Evolutionary conservation across 2,113 vertebrate species (phyloP).

Genomic region (Cepphus grylle): DNA sequence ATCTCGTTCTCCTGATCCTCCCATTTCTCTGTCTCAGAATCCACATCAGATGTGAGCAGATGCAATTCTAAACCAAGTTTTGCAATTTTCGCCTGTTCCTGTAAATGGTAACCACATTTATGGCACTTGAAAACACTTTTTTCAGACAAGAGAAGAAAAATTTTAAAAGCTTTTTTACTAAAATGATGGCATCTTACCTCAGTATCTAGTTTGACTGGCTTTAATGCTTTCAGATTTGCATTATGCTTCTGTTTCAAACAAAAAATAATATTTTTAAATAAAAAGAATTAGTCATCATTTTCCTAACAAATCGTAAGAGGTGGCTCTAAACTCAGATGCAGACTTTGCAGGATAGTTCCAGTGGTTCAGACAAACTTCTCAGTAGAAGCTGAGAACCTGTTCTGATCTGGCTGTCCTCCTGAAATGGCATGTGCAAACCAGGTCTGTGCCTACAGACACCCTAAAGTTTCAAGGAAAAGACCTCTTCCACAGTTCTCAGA

Average conservation of each 20-base stretch:
- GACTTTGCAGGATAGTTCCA: not conserved
- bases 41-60: slow-evolving; percentile 87
- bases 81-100: slow-evolving; percentile 92
- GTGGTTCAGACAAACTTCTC: not conserved
- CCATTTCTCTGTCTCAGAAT: slow-evolving; percentile 93
- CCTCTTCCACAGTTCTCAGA: not conserved
- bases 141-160: not conserved
- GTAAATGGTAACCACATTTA: slow-evolving; percentile 24
- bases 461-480: not conserved
- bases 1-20: slow-evolving; percentile 91
- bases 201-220: slow-evolving; percentile 88
- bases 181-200: slow-evolving; percentile 81
- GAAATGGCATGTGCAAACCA: not conserved
- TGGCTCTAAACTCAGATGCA: not conserved
- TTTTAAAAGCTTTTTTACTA: not conserved
- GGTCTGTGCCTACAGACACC: not conserved
- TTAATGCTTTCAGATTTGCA: slow-evolving; percentile 86
- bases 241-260: slow-evolving; percentile 87
- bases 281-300: not conserved
- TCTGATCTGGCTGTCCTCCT: not conserved
- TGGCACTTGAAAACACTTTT: not conserved
- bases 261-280: slow-evolving; percentile 33
- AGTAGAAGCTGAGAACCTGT: not conserved
- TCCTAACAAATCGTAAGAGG: not conserved
- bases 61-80: slow-evolving; percentile 92